Evolutionary conservation across 2,888 invertebrate species (phyloP).

Genomic region (Chorisops tibialis): DNA sequence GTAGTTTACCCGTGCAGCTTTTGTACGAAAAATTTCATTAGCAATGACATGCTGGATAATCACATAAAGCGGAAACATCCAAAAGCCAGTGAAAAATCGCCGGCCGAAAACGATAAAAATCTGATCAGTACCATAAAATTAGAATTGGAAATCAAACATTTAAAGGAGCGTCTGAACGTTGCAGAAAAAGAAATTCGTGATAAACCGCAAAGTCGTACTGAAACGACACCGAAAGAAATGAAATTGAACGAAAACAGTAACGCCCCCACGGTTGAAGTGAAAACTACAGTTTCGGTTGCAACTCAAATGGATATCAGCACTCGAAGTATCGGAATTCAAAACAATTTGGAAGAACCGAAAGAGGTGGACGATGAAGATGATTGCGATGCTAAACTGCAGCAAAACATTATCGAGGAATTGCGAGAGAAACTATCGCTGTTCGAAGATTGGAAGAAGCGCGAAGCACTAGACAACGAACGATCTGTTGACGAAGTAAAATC

Average conservation of each 20-base stretch:
- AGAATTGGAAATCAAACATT: conserved; percentile 61
- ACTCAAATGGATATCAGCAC: conserved; percentile 17
- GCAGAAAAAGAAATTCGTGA: conserved; percentile 57
- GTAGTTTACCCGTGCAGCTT: conserved; percentile 48
- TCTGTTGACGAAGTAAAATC: conserved; percentile 26
- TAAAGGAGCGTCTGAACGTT: conserved; percentile 61
- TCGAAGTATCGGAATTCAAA: conserved; percentile 32
- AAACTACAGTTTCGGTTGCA: not conserved
- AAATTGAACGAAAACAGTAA: not conserved
- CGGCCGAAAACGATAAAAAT: conserved; percentile 47
- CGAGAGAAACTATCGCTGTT: conserved; percentile 18
- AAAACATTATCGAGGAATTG: conserved; percentile 12
- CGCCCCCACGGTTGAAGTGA: not conserved
- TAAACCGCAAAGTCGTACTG: conserved; percentile 29
- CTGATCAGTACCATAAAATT: conserved; percentile 62
- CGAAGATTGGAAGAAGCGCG: conserved; percentile 20
- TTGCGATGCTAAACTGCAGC: not conserved
- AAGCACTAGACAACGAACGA: conserved; percentile 10
- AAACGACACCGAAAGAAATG: conserved; percentile 19
- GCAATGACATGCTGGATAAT: conserved; percentile 48
- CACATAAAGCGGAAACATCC: conserved; percentile 47
- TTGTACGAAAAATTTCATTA: conserved; percentile 50
- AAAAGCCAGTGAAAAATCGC: conserved; percentile 27
- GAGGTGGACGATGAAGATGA: conserved; percentile 31
- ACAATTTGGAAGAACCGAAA: conserved; percentile 34